Evolutionary conservation across 2,888 invertebrate species (phyloP).

Genomic region (Macrophya annulata): DNA sequence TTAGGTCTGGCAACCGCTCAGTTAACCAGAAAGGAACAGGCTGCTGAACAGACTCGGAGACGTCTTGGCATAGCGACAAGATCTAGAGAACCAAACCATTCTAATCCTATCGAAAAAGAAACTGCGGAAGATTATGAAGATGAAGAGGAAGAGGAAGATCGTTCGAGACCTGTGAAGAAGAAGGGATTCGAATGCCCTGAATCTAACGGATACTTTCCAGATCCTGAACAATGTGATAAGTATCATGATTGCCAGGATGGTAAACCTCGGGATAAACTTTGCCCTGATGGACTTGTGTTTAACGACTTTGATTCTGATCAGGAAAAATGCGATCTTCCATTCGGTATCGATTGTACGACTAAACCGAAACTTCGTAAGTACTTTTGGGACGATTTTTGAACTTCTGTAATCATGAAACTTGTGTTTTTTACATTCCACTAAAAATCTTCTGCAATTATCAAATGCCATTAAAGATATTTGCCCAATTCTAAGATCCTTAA

Average conservation of each 20-base stretch:
- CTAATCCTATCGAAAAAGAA: conserved; percentile 62
- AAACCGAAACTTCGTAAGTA: conserved; percentile 91
- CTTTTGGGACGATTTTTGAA: not conserved
- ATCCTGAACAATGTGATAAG: conserved; percentile 93
- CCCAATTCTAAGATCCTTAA: conserved; percentile 18
- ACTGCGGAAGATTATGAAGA: conserved; percentile 68
- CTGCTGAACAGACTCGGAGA: conserved; percentile 75
- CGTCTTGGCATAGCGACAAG: conserved; percentile 58
- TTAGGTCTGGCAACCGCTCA: conserved; percentile 62
- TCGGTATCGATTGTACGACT: conserved; percentile 91
- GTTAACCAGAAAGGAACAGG: conserved; percentile 75
- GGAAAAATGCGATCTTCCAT: conserved; percentile 93
- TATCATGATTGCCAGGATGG: conserved; percentile 91
- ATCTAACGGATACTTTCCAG: conserved; percentile 91
- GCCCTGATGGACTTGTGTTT: conserved; percentile 95
- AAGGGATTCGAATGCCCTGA: conserved; percentile 86
- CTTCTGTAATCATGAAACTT: not conserved
- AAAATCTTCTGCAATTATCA: not conserved
- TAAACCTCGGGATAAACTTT: conserved; percentile 88
- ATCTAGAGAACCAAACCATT: conserved; percentile 64
- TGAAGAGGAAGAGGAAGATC: conserved; percentile 80
- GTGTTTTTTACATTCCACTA: not conserved
- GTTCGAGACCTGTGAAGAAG: conserved; percentile 76
- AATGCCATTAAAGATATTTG: not conserved
- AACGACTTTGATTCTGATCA: conserved; percentile 91